Evolutionary conservation across 2,797 vertebrate species (phyloP).

Genomic region (Lutjanus campechanus): DNA sequence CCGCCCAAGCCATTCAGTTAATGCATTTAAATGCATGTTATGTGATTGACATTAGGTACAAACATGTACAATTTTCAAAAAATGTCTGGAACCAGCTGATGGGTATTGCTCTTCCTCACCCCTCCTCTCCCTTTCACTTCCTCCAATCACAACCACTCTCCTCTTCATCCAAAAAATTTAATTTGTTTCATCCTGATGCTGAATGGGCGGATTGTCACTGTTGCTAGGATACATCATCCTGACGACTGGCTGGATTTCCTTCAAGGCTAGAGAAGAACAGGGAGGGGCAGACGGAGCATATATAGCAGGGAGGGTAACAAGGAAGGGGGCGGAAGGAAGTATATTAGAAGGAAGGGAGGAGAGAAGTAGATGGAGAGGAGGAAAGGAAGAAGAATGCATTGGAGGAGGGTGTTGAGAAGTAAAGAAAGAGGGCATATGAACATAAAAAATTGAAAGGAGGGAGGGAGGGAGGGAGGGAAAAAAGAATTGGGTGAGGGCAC

Average conservation of each 20-base stretch:
- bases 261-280: conserved; percentile 30
- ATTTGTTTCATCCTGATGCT: conserved; percentile 50
- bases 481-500: not conserved
- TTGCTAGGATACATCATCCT: conserved; percentile 76
- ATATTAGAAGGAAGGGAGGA: not conserved
- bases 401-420: not conserved
- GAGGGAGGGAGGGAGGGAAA: not conserved
- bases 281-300: not conserved
- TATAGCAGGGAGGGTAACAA: not conserved
- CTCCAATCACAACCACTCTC: conserved; percentile 19
- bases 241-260: conserved; percentile 36
- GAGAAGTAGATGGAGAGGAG: not conserved
- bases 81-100: not conserved
- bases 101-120: not conserved
- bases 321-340: not conserved
- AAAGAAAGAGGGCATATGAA: not conserved
- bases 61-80: not conserved
- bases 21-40: too few species aligned
- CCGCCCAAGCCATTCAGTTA: too few species aligned
- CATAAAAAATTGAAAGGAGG: not conserved
- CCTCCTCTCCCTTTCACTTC: not conserved
- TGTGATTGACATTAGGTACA: not conserved
- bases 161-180: conserved; percentile 49
- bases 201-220: conserved; percentile 59
- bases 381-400: not conserved